Base-by-base conservation (phyloP, 23 tunicate species). In the Halocynthia roretzi region DNA sequence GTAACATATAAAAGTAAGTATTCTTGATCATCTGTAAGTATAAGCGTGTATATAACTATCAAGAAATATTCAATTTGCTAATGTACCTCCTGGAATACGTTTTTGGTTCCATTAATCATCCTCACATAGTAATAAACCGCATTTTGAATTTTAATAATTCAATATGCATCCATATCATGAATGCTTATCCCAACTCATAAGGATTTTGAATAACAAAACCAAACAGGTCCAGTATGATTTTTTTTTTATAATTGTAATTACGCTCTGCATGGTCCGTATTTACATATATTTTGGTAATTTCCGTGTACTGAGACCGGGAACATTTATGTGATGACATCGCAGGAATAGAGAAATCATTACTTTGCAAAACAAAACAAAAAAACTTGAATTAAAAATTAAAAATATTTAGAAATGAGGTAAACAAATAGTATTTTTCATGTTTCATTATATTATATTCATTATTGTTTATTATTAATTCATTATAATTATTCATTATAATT, bases 1-100 rank as follows among this genome's bases (percentile, higher is more conserved):
- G 18, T 87, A 31, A 54, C 44, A 12, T 87, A 51, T 73, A 63
- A 62, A 87, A 68, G 86, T 87, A 71, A 61, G 83, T 52, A 8
- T 60, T 15, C 17, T 57, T 5, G 53, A 22, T 53, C 40, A 8
- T 53, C 5, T 9, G 9, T 51, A n/a, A 66, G 71, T 40, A 17
- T 23, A 66, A 9, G 10, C 9, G 71, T 23, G 71, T 9, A 66
- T 40, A 66, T 23, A 66, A n/a, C 71, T 8, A 17, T n/a, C 40
- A 40, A 66, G 15, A 66, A 66, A 14, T 10, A 17, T 10, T 12
- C 62, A 56, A 56, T 56, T 10, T 10, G 62, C 62, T 10, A 10
- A 10, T 56, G 10, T 10, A 56, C 12, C 62, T 56, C 12, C 62
- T 56, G 12, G 62, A 56, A 56, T 10, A n/a, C n/a, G n/a, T n/a